Evolutionary conservation across 92 coral and sea anemone species (phyloP).

Genomic region (Nematostella vectensis): DNA sequence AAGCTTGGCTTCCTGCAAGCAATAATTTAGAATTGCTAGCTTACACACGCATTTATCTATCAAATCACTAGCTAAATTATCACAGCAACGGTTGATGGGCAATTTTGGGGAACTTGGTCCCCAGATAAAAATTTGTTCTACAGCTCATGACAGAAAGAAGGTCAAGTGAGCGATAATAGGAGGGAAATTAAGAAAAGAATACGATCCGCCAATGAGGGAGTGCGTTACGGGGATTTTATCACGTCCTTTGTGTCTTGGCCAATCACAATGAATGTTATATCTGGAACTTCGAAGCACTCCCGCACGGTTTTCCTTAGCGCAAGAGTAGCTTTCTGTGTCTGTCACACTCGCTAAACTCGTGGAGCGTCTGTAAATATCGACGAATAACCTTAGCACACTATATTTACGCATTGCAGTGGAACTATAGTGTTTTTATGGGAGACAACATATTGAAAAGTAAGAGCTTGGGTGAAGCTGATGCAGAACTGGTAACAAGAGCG

Average conservation of each 20-base stretch:
- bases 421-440: not conserved
- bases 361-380: slow-evolving; percentile 1
- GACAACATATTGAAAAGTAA: not conserved
- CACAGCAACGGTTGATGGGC: too few relatives aligned
- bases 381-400: not conserved
- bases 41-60: too few relatives aligned
- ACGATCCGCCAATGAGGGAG: slow-evolving; percentile 17
- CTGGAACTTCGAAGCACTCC: slow-evolving; percentile 19
- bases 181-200: too few relatives aligned
- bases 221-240: not conserved
- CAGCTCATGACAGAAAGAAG: too few relatives aligned
- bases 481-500: too few relatives aligned
- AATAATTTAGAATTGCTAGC: too few relatives aligned
- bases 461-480: not conserved
- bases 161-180: too few relatives aligned
- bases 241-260: slow-evolving; percentile 17
- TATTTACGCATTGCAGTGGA: not conserved
- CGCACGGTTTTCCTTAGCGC: slow-evolving; percentile 18
- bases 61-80: too few relatives aligned
- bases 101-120: too few relatives aligned
- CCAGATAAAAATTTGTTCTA: too few relatives aligned
- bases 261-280: slow-evolving; percentile 26
- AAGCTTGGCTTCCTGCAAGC: too few relatives aligned
- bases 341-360: slow-evolving; percentile 2
- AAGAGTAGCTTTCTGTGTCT: slow-evolving; percentile 6